These are phyloP conservation scores for Anabacerthia variegaticeps DNA, from an alignment of 2,797 vertebrate species.

Conservation along the genomic window DNA sequence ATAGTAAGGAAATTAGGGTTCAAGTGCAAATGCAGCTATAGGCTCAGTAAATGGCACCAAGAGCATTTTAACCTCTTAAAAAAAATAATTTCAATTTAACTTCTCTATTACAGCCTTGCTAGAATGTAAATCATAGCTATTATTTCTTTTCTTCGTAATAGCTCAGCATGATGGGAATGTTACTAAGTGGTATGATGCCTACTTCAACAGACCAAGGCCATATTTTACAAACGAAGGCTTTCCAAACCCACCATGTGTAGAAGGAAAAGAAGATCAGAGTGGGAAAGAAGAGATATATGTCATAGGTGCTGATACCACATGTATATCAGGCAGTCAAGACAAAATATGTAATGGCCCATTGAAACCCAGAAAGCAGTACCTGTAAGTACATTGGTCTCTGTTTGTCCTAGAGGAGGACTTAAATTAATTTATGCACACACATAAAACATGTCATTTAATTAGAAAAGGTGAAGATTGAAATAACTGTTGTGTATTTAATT, in stretches of 20 bases:
- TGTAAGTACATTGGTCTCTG: conserved; percentile 81
- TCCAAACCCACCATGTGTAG: conserved; percentile 84
- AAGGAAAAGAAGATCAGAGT: conserved; percentile 61
- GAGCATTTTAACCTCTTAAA: background rate
- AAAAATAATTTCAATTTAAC: background rate
- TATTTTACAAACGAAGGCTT: conserved; percentile 94
- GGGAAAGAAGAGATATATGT: conserved; percentile 80
- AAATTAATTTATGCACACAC: background rate
- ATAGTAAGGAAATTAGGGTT: background rate
- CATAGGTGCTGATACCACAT: conserved; percentile 86
- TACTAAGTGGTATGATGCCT: conserved; percentile 92
- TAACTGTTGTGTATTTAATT: background rate
- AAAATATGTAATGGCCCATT: conserved; percentile 92
- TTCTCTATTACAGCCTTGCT: background rate
- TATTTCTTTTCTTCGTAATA: conserved; percentile 55
- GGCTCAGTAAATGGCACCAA: background rate
- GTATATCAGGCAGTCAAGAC: conserved; percentile 81
- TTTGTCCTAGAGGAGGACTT: background rate
- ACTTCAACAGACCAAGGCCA: conserved; percentile 83
- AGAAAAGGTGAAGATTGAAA: background rate
- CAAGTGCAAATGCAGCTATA: background rate
- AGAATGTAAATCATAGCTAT: background rate
- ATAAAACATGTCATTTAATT: background rate
- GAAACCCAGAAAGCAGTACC: conserved; percentile 89
- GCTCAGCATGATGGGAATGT: conserved; percentile 86